These are phyloP conservation scores for Malurus splendens DNA, from an alignment of 2,797 vertebrate species.

Conservation along the genomic window DNA sequence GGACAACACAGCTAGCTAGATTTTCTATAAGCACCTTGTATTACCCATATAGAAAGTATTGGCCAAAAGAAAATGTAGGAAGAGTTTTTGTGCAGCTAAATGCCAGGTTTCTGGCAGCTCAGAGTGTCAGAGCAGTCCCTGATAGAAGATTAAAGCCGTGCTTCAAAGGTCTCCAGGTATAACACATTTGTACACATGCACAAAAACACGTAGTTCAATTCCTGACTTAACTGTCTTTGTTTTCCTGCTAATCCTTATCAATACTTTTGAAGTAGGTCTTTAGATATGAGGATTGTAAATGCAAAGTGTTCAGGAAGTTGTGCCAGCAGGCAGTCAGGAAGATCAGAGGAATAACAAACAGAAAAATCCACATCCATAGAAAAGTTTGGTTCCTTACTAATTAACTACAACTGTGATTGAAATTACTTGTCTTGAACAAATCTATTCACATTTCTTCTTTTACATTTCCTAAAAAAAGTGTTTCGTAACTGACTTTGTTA, in stretches of 20 bases:
- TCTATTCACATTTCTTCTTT: not conserved
- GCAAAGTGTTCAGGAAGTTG: not conserved
- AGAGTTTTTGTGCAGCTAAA: not conserved
- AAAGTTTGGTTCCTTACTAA: not conserved
- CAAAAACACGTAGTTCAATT: not conserved
- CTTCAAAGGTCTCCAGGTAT: not conserved
- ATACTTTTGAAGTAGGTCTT: not conserved
- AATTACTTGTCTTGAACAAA: constrained; percentile 10
- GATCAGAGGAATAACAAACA: constrained; percentile 15
- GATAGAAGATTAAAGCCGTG: not conserved
- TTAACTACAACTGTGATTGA: not conserved
- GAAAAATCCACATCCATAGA: not conserved
- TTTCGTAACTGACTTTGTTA: not conserved
- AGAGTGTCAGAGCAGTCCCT: not conserved
- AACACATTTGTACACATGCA: not conserved
- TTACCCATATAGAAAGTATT: not conserved
- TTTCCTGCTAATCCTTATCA: constrained; percentile 4
- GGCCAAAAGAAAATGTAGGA: not conserved
- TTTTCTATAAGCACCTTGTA: not conserved
- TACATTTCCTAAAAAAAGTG: not conserved
- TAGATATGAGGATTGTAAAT: not conserved
- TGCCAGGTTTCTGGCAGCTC: not conserved
- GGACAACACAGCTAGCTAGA: not conserved
- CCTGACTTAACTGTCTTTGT: not conserved
- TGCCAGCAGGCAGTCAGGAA: not conserved